phyloP scores from a whole-genome alignment of 64 coral and sea anemone genomes.

The Platygyra sinensis region DNA sequence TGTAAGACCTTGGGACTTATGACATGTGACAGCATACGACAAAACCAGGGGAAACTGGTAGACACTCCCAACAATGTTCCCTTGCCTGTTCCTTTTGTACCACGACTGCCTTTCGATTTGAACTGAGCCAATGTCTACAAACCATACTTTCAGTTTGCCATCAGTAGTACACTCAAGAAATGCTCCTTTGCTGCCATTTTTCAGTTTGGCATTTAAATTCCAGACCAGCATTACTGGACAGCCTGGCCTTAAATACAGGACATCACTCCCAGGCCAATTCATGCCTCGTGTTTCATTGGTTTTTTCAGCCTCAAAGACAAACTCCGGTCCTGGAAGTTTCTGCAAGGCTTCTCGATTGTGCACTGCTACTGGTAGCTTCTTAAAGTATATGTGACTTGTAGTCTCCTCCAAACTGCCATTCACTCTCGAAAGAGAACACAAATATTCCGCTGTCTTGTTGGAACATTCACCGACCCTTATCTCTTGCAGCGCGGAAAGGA shows the following conservation, averaged over 20 bases:
- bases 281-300: neutral
- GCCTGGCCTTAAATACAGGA: slow-evolving; percentile 11
- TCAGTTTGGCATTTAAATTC: slow-evolving; percentile 16
- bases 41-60: slow-evolving; percentile 30
- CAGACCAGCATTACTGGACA: slow-evolving; percentile 60
- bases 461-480: neutral
- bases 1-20: slow-evolving; percentile 45
- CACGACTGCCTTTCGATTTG: slow-evolving; percentile 12
- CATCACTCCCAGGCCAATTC: slow-evolving; percentile 17
- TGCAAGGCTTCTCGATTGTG: slow-evolving; percentile 21
- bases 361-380: slow-evolving; percentile 7
- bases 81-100: slow-evolving; percentile 12
- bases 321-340: neutral
- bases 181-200: slow-evolving; percentile 16
- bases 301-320: neutral
- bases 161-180: slow-evolving; percentile 14
- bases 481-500: neutral
- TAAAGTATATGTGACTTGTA: neutral
- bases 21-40: slow-evolving; percentile 49
- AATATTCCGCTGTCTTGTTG: neutral
- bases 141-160: neutral
- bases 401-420: too few species aligned
- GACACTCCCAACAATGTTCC: slow-evolving; percentile 39
- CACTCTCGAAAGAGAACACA: neutral
- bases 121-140: neutral